A percentile compares a stretch with the other conserved stretches of the same genome.
Evolutionary conservation across 1,140 invertebrate genomes (phyloP).

Genomic region (Eurosta solidaginis): DNA sequence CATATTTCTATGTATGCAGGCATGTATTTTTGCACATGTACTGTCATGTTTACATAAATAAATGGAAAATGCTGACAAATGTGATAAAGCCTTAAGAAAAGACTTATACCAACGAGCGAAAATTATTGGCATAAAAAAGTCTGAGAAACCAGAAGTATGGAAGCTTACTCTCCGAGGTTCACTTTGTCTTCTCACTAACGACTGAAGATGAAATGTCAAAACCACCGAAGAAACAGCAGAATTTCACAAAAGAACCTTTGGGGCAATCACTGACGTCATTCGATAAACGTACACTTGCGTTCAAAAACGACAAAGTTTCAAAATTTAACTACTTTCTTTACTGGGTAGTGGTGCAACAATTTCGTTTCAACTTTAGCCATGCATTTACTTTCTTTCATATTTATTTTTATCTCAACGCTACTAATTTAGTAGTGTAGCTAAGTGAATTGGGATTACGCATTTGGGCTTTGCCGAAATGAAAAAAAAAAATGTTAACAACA

Average conservation of each 20-base stretch:
- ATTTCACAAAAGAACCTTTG: too few species aligned
- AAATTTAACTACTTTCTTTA: background rate
- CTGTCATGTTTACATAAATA: constrained; percentile 13
- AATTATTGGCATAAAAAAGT: background rate
- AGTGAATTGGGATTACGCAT: constrained; percentile 22
- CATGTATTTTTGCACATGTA: background rate
- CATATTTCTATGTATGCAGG: too few species aligned
- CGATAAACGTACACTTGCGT: too few species aligned
- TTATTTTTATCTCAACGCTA: too few species aligned
- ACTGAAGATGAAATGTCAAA: too few species aligned
- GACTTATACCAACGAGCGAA: background rate
- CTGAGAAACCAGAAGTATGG: too few species aligned
- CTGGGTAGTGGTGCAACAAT: background rate
- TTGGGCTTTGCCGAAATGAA: background rate
- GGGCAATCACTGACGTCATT: too few species aligned
- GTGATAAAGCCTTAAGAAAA: background rate
- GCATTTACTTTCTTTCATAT: background rate
- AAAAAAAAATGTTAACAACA: background rate
- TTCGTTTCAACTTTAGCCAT: background rate
- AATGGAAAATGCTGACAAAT: background rate
- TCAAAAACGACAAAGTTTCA: background rate
- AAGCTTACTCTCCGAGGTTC: too few species aligned
- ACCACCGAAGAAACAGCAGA: too few species aligned
- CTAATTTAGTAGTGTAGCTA: constrained; percentile 22
- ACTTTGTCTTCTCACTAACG: too few species aligned